Evolutionary conservation across 2,888 invertebrate species (phyloP), one percentile per base, ranked within the genome.

Genomic region (Phengaris alcon): DNA sequence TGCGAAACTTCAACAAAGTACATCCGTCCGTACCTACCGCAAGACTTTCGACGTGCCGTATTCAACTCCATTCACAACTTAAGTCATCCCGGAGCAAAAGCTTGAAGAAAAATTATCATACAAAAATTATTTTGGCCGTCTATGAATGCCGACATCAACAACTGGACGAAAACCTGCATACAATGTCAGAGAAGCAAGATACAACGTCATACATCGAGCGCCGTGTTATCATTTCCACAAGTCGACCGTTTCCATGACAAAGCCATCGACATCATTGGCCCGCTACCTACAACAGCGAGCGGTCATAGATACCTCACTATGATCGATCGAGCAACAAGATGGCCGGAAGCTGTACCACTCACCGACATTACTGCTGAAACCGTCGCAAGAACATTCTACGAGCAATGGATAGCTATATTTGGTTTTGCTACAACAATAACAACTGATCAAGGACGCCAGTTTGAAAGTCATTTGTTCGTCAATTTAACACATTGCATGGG

Each of bases 1-100:
- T 70, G 69, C n/a, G 69, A 70, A 48, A 70, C 69, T 4, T 70
- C 51, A 6, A 48, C 69, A 51, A 8, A n/a, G 0, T 6, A 70
- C 3, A n/a, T 70, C 3, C 48, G 69, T 3, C 69, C 69, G 3
- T 70, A 70, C 13, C n/a, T 70, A 13, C 69, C 69, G 1, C n/a
- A 12, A 70, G 6, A 70, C 48, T 48, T 51, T n/a, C 12, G 69
- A 48, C 12, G 51, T 3, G n/a, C 35, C 48, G 51, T 70, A 1
- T 70, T 70, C n/a, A 48, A 70, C 6, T 51, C 48, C 10, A 51
- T 70, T 8, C 69, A 70, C 48, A 70, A 70, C 15, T 51, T 51
- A 2, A 51, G 69, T 7, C 69, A 70, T 48, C 69, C 69, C 3
- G 69, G 69, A 12, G 51, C 48, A 52, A 52, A 52, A 52, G 52